Conservation (phyloP, 2,113 vertebrate species). For the Aplodontia rufa region DNA sequence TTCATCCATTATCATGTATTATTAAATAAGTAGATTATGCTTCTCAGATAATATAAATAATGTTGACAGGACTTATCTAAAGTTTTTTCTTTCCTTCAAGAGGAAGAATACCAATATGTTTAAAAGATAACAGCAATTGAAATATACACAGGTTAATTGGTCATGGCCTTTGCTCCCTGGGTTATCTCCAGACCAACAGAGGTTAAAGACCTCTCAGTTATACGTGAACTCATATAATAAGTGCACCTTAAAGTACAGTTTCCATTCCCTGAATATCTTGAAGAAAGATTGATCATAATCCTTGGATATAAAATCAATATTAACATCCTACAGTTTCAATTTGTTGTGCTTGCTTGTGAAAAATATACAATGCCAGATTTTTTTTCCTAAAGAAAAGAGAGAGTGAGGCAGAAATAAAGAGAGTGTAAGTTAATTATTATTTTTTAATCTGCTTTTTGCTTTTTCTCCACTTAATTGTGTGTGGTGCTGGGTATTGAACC, state of each 20-base stretch:
- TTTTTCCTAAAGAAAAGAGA: too few relatives aligned
- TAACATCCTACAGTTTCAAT: neutral
- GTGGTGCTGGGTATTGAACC: too few relatives aligned
- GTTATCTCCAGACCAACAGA: neutral
- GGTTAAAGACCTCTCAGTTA: neutral
- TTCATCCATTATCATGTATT: neutral
- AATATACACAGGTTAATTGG: slow-evolving; percentile 2
- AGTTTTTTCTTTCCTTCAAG: neutral
- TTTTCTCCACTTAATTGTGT: too few relatives aligned
- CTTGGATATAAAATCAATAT: neutral
- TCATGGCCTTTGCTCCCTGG: neutral
- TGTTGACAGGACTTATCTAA: neutral
- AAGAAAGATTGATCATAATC: neutral
- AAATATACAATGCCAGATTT: neutral
- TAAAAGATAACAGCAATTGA: neutral
- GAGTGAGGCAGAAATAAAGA: too few relatives aligned
- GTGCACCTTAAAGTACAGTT: neutral
- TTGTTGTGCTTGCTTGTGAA: neutral
- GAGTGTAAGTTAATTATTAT: too few relatives aligned
- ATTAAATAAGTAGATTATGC: neutral
- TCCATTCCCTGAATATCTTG: neutral
- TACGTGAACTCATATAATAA: neutral
- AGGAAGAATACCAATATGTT: neutral
- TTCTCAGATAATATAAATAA: neutral
- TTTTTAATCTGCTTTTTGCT: too few relatives aligned